Conservation (phyloP, 2,888 invertebrate species). For the Busseola fusca region DNA sequence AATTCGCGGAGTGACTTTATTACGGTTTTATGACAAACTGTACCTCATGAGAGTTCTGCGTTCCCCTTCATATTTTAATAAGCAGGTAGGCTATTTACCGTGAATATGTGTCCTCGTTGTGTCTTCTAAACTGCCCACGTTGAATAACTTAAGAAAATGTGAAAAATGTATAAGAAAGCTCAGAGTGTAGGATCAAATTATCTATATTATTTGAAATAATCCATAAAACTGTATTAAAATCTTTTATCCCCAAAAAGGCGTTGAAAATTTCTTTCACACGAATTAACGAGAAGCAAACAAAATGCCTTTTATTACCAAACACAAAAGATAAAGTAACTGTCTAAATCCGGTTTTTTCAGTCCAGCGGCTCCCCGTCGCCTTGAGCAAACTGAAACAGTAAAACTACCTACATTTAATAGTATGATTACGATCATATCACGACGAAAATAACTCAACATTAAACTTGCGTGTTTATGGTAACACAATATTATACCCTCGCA, state of each 20-base stretch:
- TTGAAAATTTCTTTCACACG: constrained; percentile 30
- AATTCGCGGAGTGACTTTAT: constrained; percentile 12
- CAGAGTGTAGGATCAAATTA: background rate
- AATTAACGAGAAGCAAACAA: constrained; percentile 43
- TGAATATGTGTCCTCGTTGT: constrained; percentile 1
- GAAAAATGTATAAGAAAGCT: background rate
- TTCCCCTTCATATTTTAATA: constrained; percentile 27
- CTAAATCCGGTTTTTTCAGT: constrained; percentile 27
- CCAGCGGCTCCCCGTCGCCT: constrained; percentile 5
- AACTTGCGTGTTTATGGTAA: constrained; percentile 57
- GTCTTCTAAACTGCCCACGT: constrained; percentile 2
- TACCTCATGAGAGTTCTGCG: background rate
- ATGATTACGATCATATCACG: constrained; percentile 46
- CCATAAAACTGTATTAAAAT: constrained; percentile 13
- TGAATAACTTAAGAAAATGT: background rate
- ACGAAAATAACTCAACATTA: constrained; percentile 42
- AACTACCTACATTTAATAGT: constrained; percentile 30
- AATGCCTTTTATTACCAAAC: constrained; percentile 41
- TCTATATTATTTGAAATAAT: constrained; percentile 10
- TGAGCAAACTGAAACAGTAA: constrained; percentile 22
- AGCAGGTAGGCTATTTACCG: constrained; percentile 32
- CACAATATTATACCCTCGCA: constrained; percentile 42
- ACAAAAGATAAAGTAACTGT: constrained; percentile 33
- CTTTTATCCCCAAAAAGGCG: constrained; percentile 19
- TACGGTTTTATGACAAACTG: constrained; percentile 39